Evolutionary conservation across 2,797 vertebrate genomes (phyloP).

Genomic region (Microctenopoma lineatum): DNA sequence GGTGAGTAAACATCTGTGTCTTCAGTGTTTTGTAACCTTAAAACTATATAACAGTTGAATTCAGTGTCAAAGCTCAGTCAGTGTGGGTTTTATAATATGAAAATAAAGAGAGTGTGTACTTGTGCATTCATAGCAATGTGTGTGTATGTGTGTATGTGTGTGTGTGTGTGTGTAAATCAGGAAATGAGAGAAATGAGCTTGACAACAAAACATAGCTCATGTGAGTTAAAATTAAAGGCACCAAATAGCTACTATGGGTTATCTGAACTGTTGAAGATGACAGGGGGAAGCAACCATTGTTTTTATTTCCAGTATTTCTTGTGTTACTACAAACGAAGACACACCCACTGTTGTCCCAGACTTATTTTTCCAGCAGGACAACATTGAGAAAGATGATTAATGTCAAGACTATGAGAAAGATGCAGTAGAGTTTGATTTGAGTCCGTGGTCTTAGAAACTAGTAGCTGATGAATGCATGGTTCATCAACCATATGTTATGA

Average conservation of each 20-base stretch:
- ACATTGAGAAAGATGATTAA: conserved; percentile 55
- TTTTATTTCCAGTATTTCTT: conserved; percentile 46
- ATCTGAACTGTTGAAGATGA: conserved; percentile 8
- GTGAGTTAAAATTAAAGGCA: conserved; percentile 10
- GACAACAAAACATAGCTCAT: conserved; percentile 20
- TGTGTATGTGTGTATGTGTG: conserved; percentile 14
- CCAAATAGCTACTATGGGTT: background rate
- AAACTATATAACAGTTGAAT: conserved; percentile 15
- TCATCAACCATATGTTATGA: background rate
- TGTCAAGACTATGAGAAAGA: conserved; percentile 46
- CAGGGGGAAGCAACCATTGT: background rate
- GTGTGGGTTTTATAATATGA: background rate
- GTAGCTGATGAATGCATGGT: background rate
- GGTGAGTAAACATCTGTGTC: conserved; percentile 73
- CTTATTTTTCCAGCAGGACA: conserved; percentile 58
- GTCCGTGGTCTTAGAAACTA: conserved; percentile 3
- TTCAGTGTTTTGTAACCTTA: conserved; percentile 2
- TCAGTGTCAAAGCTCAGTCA: conserved; percentile 17
- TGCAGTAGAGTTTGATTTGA: background rate
- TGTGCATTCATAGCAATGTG: conserved; percentile 5
- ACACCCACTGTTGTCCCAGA: conserved; percentile 65
- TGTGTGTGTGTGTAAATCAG: conserved; percentile 49
- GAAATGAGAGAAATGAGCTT: conserved; percentile 55
- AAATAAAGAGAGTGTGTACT: background rate
- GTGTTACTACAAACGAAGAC: conserved; percentile 47